phyloP scores from a whole-genome alignment of 2,888 invertebrate species.

The Agelastica alni region DNA sequence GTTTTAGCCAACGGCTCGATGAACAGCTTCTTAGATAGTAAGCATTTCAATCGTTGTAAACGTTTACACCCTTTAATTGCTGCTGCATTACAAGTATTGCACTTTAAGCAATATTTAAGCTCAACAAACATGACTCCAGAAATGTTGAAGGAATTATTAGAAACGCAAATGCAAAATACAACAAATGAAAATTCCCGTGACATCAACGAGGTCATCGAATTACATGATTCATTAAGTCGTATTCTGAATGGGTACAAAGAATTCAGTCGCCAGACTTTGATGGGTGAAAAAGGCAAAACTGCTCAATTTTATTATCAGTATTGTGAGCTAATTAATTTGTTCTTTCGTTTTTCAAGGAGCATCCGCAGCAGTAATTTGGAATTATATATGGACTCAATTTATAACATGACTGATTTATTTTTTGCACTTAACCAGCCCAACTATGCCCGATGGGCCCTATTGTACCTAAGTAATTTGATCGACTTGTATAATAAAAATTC shows the following conservation, averaged over 20 bases:
- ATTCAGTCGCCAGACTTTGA: constrained; percentile 14
- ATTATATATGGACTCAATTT: background rate
- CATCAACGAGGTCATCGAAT: constrained; percentile 22
- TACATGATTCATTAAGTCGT: constrained; percentile 16
- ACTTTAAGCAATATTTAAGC: constrained; percentile 21
- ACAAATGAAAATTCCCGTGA: constrained; percentile 11
- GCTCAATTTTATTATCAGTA: constrained; percentile 19
- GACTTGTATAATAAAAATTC: constrained; percentile 5
- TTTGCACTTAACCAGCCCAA: constrained; percentile 13
- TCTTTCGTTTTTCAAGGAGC: background rate
- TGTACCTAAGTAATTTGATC: constrained; percentile 21
- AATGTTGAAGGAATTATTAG: constrained; percentile 14
- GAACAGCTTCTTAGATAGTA: constrained; percentile 45
- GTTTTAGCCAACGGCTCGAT: constrained; percentile 44
- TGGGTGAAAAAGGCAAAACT: constrained; percentile 14
- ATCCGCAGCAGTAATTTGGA: background rate
- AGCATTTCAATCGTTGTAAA: constrained; percentile 26
- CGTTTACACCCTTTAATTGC: constrained; percentile 18
- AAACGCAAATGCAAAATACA: constrained; percentile 23
- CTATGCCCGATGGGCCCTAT: constrained; percentile 16
- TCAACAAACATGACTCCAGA: constrained; percentile 21
- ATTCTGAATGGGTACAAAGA: constrained; percentile 18
- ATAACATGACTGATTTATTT: constrained; percentile 13
- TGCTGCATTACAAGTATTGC: constrained; percentile 21
- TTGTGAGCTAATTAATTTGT: constrained; percentile 19